Evolutionary conservation across 2,113 vertebrate genomes (phyloP).

Genomic region (Narcine bancroftii): DNA sequence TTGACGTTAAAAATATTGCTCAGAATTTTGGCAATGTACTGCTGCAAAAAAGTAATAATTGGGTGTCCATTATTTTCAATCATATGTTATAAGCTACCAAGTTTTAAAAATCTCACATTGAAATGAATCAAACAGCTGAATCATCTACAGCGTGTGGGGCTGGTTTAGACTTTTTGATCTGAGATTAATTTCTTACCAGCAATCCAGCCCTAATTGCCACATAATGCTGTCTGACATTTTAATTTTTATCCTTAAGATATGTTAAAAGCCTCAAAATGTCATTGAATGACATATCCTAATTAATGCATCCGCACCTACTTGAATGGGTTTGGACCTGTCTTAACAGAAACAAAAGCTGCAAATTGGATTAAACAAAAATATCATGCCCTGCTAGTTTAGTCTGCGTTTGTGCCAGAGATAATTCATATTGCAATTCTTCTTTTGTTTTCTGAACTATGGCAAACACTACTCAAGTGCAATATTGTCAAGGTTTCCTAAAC

Average conservation of each 20-base stretch:
- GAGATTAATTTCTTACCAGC: not conserved
- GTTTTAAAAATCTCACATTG: not conserved
- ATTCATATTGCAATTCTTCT: not conserved
- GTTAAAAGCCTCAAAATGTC: conserved; percentile 19
- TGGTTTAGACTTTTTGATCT: not conserved
- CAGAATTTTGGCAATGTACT: not conserved
- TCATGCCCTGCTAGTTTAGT: not conserved
- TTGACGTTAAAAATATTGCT: too few species aligned
- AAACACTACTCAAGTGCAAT: not conserved
- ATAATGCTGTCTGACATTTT: not conserved
- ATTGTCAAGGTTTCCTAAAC: conserved; percentile 4
- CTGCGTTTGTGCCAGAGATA: not conserved
- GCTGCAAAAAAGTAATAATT: not conserved
- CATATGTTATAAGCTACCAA: not conserved
- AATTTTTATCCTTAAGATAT: not conserved
- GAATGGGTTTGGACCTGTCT: not conserved
- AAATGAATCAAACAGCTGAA: not conserved
- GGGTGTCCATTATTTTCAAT: not conserved
- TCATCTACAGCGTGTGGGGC: not conserved
- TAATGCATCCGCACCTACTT: not conserved
- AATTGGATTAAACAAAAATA: not conserved
- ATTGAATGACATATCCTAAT: not conserved
- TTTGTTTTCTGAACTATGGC: not conserved
- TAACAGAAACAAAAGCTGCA: not conserved
- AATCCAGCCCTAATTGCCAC: not conserved